phyloP scores from a whole-genome alignment of 1,140 invertebrate species.

The Goniozus legneri region DNA sequence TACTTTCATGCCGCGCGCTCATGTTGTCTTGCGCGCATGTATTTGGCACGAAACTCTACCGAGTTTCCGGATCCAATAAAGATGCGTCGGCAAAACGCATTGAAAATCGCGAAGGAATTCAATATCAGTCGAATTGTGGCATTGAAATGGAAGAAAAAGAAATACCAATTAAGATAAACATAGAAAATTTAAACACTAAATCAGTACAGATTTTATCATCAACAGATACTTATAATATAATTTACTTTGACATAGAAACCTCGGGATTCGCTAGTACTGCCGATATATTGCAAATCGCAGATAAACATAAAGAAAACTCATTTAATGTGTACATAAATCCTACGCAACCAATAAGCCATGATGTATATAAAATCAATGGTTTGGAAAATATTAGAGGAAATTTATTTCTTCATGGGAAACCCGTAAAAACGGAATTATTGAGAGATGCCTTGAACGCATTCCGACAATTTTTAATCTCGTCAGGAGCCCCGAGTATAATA shows the following conservation, averaged over 20 bases:
- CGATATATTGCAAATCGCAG: constrained; percentile 23
- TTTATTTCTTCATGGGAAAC: neutral
- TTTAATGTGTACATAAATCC: constrained; percentile 17
- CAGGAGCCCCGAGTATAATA: neutral
- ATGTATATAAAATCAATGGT: constrained; percentile 1
- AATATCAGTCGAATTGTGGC: neutral
- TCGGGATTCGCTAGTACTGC: constrained; percentile 7
- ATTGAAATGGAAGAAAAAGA: neutral
- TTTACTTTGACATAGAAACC: constrained; percentile 22
- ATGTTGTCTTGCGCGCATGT: too few relatives aligned
- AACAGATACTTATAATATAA: neutral
- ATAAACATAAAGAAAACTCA: neutral
- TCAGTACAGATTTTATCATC: neutral
- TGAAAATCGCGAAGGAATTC: neutral
- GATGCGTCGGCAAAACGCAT: too few relatives aligned
- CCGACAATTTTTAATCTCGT: constrained; percentile 5
- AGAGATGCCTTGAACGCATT: neutral
- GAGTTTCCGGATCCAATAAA: too few relatives aligned
- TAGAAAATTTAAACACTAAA: neutral
- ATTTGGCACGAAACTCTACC: too few relatives aligned
- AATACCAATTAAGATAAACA: neutral
- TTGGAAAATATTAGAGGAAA: neutral
- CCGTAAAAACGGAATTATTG: neutral
- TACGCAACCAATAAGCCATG: neutral
- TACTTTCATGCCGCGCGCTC: too few relatives aligned